These are phyloP conservation scores for Dryocosmus kuriphilus DNA, from an alignment of 2,888 invertebrate species.

Conservation along the genomic window DNA sequence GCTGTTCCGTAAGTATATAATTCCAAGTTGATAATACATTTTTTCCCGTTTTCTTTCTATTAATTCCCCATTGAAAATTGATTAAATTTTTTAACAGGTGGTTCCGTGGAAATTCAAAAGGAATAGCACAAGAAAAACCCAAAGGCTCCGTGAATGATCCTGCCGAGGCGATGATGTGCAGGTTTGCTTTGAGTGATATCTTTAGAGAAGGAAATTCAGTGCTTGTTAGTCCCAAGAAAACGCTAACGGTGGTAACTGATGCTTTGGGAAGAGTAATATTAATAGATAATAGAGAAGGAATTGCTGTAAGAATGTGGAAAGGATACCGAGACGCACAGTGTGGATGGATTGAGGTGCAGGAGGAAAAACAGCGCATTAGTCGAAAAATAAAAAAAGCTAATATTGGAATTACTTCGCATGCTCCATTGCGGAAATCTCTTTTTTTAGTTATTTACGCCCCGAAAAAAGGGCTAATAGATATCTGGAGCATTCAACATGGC, in stretches of 20 bases:
- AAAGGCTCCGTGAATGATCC: slow-evolving; percentile 76
- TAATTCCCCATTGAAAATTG: too few species aligned
- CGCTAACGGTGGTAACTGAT: slow-evolving; percentile 90
- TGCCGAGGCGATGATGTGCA: slow-evolving; percentile 86
- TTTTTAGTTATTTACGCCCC: slow-evolving; percentile 97
- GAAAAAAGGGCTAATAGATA: slow-evolving; percentile 93
- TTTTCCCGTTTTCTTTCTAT: not conserved
- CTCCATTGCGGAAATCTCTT: slow-evolving; percentile 81
- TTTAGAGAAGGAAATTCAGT: slow-evolving; percentile 87
- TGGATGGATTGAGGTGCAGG: slow-evolving; percentile 92
- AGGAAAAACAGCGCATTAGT: slow-evolving; percentile 78
- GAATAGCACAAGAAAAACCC: slow-evolving; percentile 65
- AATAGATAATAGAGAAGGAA: slow-evolving; percentile 89
- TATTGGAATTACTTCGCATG: slow-evolving; percentile 27
- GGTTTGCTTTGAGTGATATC: slow-evolving; percentile 90
- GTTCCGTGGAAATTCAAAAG: slow-evolving; percentile 79
- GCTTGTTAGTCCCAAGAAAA: slow-evolving; percentile 88
- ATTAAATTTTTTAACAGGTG: slow-evolving; percentile 73
- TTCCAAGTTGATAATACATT: not conserved
- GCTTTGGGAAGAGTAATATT: slow-evolving; percentile 92
- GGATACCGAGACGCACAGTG: slow-evolving; percentile 98
- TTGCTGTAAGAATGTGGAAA: slow-evolving; percentile 93
- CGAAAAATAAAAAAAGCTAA: slow-evolving; percentile 43
- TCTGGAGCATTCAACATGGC: slow-evolving; percentile 94
- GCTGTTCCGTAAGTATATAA: slow-evolving; percentile 83